Conservation (phyloP, 1,140 invertebrate genomes). For the Phocides pigmalion region DNA sequence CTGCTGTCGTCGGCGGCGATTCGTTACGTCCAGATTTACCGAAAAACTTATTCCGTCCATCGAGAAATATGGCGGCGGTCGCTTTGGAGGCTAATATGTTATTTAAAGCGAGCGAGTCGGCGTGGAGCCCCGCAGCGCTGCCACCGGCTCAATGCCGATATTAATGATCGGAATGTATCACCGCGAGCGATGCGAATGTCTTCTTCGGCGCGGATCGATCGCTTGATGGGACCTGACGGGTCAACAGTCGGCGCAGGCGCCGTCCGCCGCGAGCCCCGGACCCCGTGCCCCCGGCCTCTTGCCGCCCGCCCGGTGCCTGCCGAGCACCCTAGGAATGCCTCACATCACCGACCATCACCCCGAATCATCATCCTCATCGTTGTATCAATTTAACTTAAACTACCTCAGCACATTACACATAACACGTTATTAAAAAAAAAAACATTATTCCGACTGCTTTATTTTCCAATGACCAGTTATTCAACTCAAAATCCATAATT, state of each 20-base stretch:
- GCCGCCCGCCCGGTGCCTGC: not conserved
- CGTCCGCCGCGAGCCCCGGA: not conserved
- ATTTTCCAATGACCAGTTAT: no score
- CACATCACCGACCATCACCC: not conserved
- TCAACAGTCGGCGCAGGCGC: conserved; percentile 27
- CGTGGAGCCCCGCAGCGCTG: conserved; percentile 66
- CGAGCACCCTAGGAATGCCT: no score
- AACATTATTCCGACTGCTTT: no score
- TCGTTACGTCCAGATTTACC: conserved; percentile 70
- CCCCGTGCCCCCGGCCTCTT: no score
- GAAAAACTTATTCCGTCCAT: conserved; percentile 67
- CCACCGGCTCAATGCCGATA: conserved; percentile 69
- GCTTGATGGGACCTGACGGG: conserved; percentile 45
- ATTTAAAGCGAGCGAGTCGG: conserved; percentile 59
- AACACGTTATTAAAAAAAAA: no score
- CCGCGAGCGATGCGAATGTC: conserved; percentile 55
- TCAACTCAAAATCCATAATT: no score
- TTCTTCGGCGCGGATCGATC: conserved; percentile 47
- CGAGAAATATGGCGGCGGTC: conserved; percentile 71
- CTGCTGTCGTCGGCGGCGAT: conserved; percentile 69
- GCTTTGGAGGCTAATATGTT: conserved; percentile 74
- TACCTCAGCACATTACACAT: no score
- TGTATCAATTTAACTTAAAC: not conserved
- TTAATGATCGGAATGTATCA: conserved; percentile 75
- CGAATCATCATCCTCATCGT: not conserved